Base-by-base conservation (phyloP, 2,888 invertebrate genomes). In the Thalpophila matura region DNA sequence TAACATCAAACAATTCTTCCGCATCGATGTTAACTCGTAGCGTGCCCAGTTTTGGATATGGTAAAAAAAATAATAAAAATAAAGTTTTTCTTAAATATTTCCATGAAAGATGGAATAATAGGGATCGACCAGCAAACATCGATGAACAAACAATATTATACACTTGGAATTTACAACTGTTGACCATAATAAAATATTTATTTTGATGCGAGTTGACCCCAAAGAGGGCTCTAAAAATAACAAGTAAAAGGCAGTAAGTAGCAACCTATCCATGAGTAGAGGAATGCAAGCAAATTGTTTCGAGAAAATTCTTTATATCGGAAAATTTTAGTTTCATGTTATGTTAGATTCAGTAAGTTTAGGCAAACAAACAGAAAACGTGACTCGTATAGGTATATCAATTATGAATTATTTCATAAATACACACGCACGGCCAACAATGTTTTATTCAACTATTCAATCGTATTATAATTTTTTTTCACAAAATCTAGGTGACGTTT, bases 381-480 rank as follows among this genome's bases (percentile, higher is more conserved):
- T 54, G 47, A 61, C 54, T 35, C 10, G 22, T 31, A 14, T 26
- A 24, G 6, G 31, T 67, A 63, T 55, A 74, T 68, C 61, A 74
- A 61, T 65, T 42, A 77, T 31, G 45, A 63, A 73, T 63, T 65
- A 73, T 63, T 65, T 62, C 62, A 82, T 84, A 66, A 70, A 76
- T 69, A 84, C 79, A 83, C 82, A 82, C 83, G 83, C 85, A 78
- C 82, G 71, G 75, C 81, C 79, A 84, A 84, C 82, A 82, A 87
- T 92, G 88, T 89, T 91, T 93, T 76, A 93, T 93, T 88, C 88
- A 92, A 76, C 77, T 77, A 75, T 77, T 72, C 82, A 86, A 88
- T 88, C 77, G 70, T 72, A 89, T 91, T 89, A 86, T 79, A 85
- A 90, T 91, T 89, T 90, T 89, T 61, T 86, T 88, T 66, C 79